Conservation (phyloP, 1,140 invertebrate species). For the Polyergus mexicanus region DNA sequence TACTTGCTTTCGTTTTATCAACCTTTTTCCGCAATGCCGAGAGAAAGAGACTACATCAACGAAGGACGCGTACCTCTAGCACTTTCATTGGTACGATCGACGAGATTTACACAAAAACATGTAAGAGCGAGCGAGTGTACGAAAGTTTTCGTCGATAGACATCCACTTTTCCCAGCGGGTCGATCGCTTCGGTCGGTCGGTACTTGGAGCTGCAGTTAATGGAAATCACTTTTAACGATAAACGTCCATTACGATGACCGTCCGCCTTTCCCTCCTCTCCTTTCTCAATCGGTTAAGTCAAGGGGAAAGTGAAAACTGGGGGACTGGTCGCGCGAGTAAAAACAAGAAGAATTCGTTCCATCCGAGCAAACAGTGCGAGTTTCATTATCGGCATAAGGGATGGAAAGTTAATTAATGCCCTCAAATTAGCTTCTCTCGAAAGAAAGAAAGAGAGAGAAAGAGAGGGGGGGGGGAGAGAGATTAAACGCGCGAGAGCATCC, state of each 20-base stretch:
- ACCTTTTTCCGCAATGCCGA: neutral
- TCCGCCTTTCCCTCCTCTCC: constrained; percentile 4
- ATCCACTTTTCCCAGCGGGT: constrained; percentile 25
- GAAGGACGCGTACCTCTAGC: neutral
- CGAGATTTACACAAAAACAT: constrained; percentile 43
- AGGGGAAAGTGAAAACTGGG: constrained; percentile 55
- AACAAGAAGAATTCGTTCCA: constrained; percentile 24
- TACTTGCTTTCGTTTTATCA: constrained; percentile 8
- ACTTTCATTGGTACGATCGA: neutral
- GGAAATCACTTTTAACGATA: constrained; percentile 58
- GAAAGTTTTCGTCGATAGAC: constrained; percentile 40
- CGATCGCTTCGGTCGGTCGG: constrained; percentile 1
- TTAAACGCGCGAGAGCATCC: constrained; percentile 6
- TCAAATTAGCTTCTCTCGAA: neutral
- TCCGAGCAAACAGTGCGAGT: constrained; percentile 19
- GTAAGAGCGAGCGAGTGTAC: neutral
- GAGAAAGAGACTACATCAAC: neutral
- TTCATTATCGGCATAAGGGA: constrained; percentile 27
- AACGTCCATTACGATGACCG: constrained; percentile 51
- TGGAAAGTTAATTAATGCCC: constrained; percentile 24
- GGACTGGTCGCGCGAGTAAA: constrained; percentile 5
- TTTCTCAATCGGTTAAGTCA: constrained; percentile 35
- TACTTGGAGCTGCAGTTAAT: constrained; percentile 43
- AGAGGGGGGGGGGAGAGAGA: neutral
- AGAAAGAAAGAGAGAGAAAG: neutral